These are phyloP conservation scores for Gallinago media DNA, from an alignment of 2,113 vertebrate genomes.

Conservation along the genomic window DNA sequence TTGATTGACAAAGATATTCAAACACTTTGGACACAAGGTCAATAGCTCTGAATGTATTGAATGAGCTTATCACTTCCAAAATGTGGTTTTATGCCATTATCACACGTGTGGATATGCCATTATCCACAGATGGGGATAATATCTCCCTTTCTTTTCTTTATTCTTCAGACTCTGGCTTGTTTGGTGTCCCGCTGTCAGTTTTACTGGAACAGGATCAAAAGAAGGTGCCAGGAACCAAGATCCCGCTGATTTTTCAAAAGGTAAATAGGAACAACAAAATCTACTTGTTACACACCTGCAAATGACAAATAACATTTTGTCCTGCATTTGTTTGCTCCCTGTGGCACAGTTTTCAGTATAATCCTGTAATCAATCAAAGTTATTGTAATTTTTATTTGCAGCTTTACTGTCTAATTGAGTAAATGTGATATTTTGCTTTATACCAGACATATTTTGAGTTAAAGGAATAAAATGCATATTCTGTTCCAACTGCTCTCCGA, in stretches of 20 bases:
- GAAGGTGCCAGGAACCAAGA: conserved; percentile 83
- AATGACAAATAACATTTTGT: not conserved
- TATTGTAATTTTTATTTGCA: conserved; percentile 46
- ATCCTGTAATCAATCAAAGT: conserved; percentile 20
- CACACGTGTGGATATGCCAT: not conserved
- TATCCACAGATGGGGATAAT: not conserved
- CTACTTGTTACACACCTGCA: not conserved
- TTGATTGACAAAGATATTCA: not conserved
- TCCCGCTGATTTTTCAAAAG: conserved; percentile 91
- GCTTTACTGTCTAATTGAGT: conserved; percentile 18
- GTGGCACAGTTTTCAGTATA: not conserved
- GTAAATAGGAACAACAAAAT: conserved; percentile 71
- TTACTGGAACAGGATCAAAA: conserved; percentile 95
- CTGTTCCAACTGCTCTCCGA: not conserved
- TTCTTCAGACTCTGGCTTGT: conserved; percentile 89
- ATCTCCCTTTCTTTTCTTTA: not conserved
- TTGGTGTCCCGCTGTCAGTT: conserved; percentile 86
- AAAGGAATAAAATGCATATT: not conserved
- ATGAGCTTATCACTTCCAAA: not conserved
- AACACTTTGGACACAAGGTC: not conserved
- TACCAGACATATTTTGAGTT: not conserved
- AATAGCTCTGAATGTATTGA: not conserved
- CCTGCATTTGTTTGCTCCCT: not conserved
- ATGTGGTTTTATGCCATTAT: not conserved
- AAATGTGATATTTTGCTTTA: not conserved